Evolutionary conservation across 2,888 invertebrate genomes (phyloP).

Genomic region (Dasysyrphus albostriatus): DNA sequence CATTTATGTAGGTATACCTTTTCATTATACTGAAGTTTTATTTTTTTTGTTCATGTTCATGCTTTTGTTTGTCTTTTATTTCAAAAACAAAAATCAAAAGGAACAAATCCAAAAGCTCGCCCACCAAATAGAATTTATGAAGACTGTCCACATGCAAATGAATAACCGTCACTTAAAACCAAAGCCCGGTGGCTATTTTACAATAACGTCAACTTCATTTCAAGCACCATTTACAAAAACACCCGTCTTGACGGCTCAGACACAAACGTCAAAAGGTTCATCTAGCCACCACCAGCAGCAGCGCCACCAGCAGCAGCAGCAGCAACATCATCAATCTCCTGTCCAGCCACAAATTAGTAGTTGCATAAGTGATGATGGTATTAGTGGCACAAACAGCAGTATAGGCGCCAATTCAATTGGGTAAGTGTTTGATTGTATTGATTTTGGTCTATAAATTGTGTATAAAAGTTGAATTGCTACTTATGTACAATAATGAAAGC

Average conservation of each 20-base stretch:
- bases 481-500: not conserved
- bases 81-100: slow-evolving; percentile 83
- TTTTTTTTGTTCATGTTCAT: not conserved
- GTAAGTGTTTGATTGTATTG: slow-evolving; percentile 76
- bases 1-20: not conserved
- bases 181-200: slow-evolving; percentile 92
- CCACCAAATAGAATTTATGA: slow-evolving; percentile 96
- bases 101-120: slow-evolving; percentile 96
- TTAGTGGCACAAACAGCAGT: slow-evolving; percentile 79
- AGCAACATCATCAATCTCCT: slow-evolving; percentile 50
- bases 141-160: slow-evolving; percentile 96
- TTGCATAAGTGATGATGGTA: slow-evolving; percentile 78
- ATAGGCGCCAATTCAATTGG: slow-evolving; percentile 79
- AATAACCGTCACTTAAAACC: slow-evolving; percentile 95
- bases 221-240: slow-evolving; percentile 83
- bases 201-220: slow-evolving; percentile 85
- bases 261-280: slow-evolving; percentile 81
- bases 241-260: slow-evolving; percentile 82
- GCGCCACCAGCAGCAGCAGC: slow-evolving; percentile 53
- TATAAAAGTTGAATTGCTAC: slow-evolving; percentile 4
- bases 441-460: slow-evolving; percentile 7
- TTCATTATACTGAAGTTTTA: not conserved
- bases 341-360: slow-evolving; percentile 76
- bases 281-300: slow-evolving; percentile 42
- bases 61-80: slow-evolving; percentile 31